Base-by-base conservation (phyloP, 2,113 vertebrate genomes). In the Tretioscincus oriximinensis region DNA sequence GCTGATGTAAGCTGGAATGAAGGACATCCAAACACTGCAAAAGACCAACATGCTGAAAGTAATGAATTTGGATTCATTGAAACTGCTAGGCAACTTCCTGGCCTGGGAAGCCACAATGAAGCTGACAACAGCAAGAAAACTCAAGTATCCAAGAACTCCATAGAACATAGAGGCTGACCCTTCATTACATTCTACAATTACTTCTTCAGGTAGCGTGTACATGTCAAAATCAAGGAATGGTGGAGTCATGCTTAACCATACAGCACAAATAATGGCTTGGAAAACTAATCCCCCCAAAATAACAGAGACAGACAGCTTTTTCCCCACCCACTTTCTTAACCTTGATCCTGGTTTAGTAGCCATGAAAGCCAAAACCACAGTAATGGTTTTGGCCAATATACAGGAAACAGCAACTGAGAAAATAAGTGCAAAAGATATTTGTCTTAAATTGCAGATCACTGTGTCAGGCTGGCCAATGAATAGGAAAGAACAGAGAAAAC, bases 301-400 rank as follows among this genome's bases (percentile, higher is more conserved):
- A 35, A 74, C 12, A 3, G 29, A 74, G 21, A 22, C 31, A 1
- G 51, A 28, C 8, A 60, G 20, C 35, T 11, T 35, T 60, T 74
- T 60, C 21, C 73, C 54, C 20, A 74, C 5, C 73, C 73, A 74
- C 60, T 74, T 74, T 20, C 54, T 74, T 29, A 35, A 20, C 10
- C 5, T 60, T 4, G 51, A 64, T 65, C 60, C 74, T 76, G 74
- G 74, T 24, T 45, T 76, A 16, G 74, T 64, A 8, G 60, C 74
- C 74, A 76, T 64, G 35, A 76, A 76, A n/a, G 74, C 72, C 51
- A 73, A 10, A 31, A 73, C n/a, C n/a, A 73, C 72, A 22, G 28
- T 58, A n/a, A 73, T 31, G 8, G 72, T 73, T 58, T 73, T 73
- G 18, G 51, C 72, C 51, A 73, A 22, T 4, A 58, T 11, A 29